Percentiles rank a stretch among this genome's conserved stretches.
Evolutionary conservation across 2,113 vertebrate species (phyloP).

Genomic region (Phodopus roborovskii): DNA sequence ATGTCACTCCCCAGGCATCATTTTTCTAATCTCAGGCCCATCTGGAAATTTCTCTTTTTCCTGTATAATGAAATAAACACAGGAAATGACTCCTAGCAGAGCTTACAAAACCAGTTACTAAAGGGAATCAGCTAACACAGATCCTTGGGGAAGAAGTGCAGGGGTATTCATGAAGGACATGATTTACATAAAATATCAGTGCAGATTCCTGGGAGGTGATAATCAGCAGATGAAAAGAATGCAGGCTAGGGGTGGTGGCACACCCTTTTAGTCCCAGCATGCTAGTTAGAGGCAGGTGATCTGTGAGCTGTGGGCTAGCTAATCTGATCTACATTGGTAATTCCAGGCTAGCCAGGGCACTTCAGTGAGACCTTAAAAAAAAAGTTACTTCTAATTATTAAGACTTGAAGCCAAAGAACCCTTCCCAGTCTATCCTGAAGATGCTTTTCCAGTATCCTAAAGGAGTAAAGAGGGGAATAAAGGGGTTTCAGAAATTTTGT

Average conservation of each 20-base stretch:
- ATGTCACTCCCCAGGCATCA: neutral
- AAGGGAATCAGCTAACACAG: constrained; percentile 62
- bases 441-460: neutral
- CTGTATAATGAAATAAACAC: constrained; percentile 61
- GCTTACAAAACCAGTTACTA: constrained; percentile 61
- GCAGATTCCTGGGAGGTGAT: neutral
- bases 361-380: neutral
- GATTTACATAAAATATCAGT: neutral
- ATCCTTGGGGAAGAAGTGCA: constrained; percentile 18
- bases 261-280: too few species aligned
- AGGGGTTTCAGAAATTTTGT: constrained; percentile 1
- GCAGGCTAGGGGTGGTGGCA: neutral
- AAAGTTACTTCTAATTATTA: neutral
- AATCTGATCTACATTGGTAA: neutral
- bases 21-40: constrained; percentile 50
- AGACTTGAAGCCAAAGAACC: neutral
- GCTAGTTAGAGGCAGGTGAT: neutral
- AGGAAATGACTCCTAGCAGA: constrained; percentile 61
- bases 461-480: neutral
- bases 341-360: neutral
- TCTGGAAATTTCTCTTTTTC: neutral
- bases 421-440: neutral
- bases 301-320: neutral
- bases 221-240: neutral
- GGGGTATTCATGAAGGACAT: neutral